phyloP scores from a whole-genome alignment of 1,140 invertebrate genomes.

The Dendroctonus valens region DNA sequence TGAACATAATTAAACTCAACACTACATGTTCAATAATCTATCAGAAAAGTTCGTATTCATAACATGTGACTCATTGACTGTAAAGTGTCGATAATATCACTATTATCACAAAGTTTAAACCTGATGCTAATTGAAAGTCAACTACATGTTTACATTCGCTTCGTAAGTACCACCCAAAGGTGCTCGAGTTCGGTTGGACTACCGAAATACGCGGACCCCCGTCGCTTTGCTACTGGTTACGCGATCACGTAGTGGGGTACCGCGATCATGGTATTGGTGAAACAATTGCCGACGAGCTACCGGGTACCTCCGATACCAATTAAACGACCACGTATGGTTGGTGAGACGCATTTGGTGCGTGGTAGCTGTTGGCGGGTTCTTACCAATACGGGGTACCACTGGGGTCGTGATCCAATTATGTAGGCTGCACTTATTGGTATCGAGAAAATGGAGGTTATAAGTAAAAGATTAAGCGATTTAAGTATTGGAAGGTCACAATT shows the following conservation, averaged over 20 bases:
- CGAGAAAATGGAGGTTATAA: neutral
- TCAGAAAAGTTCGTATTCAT: no score
- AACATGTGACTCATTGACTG: no score
- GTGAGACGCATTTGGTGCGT: constrained; percentile 19
- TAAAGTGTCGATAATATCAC: no score
- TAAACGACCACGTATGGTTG: constrained; percentile 24
- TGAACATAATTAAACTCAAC: no score
- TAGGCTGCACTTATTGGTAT: constrained; percentile 5
- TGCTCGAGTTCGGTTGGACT: neutral
- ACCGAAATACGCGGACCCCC: constrained; percentile 28
- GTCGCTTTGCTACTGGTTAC: constrained; percentile 39
- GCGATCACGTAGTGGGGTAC: constrained; percentile 27
- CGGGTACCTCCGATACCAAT: constrained; percentile 40
- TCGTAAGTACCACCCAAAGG: no score
- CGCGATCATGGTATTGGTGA: constrained; percentile 36
- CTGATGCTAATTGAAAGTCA: no score
- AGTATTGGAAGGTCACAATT: no score
- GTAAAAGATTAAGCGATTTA: no score
- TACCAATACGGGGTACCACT: constrained; percentile 19
- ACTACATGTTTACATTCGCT: no score
- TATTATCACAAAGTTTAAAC: no score
- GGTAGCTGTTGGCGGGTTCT: constrained; percentile 7
- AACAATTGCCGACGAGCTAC: constrained; percentile 40
- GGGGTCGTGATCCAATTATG: constrained; percentile 12
- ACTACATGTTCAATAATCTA: no score